Evolutionary conservation across 2,113 vertebrate genomes (phyloP).

Genomic region (Illadopsis cleaveri): DNA sequence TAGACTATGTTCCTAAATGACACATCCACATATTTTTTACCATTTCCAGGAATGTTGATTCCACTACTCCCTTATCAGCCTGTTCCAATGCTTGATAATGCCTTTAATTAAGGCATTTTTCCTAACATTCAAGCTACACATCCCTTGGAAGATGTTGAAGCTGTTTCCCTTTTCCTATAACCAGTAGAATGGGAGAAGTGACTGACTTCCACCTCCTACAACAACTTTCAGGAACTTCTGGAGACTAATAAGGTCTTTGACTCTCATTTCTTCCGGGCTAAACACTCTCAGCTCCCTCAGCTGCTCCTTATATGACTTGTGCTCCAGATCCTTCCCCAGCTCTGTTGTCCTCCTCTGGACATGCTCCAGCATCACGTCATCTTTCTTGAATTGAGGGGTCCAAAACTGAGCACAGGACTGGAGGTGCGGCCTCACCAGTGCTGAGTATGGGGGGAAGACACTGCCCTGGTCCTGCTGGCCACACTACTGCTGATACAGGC

Average conservation of each 20-base stretch:
- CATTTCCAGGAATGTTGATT: background rate
- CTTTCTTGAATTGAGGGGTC: background rate
- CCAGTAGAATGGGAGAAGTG: background rate
- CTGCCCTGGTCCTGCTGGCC: background rate
- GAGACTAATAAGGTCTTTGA: background rate
- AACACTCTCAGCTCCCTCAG: background rate
- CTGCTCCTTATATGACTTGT: background rate
- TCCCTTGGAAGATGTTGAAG: background rate
- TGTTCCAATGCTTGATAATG: rapidly evolving
- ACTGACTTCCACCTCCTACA: background rate
- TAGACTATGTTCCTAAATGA: background rate
- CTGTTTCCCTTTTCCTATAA: background rate
- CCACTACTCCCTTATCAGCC: background rate
- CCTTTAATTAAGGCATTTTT: background rate
- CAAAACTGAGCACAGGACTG: background rate
- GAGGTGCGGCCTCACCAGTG: background rate
- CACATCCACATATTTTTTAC: background rate
- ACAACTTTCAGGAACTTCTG: background rate
- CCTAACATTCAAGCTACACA: background rate
- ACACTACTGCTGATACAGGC: background rate
- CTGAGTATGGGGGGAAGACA: no score
- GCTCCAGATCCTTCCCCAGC: background rate
- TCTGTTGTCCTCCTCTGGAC: background rate
- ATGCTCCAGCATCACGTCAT: rapidly evolving
- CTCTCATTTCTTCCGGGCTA: background rate